These are phyloP conservation scores for Argyresthia albistria DNA, from an alignment of 2,888 invertebrate genomes.

Conservation along the genomic window DNA sequence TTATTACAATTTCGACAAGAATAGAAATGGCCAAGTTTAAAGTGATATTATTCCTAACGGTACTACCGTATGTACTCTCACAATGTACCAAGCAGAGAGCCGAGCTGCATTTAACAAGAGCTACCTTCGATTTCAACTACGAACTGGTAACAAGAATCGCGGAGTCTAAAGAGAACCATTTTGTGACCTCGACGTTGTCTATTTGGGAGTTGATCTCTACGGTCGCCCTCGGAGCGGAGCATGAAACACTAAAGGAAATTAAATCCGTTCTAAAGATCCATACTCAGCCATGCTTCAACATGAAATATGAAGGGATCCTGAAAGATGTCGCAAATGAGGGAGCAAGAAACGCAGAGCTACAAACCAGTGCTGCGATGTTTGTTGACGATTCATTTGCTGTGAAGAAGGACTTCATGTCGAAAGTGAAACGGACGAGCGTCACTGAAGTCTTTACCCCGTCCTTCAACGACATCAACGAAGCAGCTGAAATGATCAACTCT, in stretches of 20 bases:
- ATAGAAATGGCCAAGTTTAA: no score
- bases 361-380: neutral
- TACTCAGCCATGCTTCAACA: slow-evolving; percentile 39
- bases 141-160: no score
- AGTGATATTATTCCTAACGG: no score
- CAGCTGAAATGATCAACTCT: slow-evolving; percentile 37
- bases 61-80: no score
- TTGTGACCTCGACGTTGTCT: slow-evolving; percentile 43
- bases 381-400: neutral
- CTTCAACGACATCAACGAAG: slow-evolving; percentile 5
- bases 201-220: slow-evolving; percentile 42
- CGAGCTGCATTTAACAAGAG: no score
- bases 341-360: neutral
- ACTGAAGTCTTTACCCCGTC: slow-evolving; percentile 21
- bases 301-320: slow-evolving; percentile 35
- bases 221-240: slow-evolving; percentile 38
- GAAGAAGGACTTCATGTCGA: slow-evolving; percentile 18
- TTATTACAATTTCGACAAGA: no score
- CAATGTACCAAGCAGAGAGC: no score
- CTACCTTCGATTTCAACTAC: no score
- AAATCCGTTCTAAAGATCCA: slow-evolving; percentile 30
- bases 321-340: slow-evolving; percentile 4
- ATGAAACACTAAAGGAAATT: slow-evolving; percentile 34
- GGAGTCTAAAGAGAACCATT: slow-evolving; percentile 24
- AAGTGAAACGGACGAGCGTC: slow-evolving; percentile 21